Evolutionary conservation across 2,113 vertebrate genomes (phyloP).

Genomic region (Zapornia atra): DNA sequence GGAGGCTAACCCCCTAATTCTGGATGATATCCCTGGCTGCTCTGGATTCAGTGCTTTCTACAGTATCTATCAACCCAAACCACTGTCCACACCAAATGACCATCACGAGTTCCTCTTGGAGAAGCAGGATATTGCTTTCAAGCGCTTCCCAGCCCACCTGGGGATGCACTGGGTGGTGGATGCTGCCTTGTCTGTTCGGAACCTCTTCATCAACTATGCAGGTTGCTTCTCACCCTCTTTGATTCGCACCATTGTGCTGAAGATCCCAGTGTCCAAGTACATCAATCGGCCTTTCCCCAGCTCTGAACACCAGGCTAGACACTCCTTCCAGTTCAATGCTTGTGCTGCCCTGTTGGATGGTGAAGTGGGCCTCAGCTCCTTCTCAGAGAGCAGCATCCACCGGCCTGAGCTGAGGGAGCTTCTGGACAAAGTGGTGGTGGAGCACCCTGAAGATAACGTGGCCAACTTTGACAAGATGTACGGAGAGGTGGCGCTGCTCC

Average conservation of each 20-base stretch:
- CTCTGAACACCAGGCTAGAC: constrained; percentile 86
- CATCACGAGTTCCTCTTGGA: constrained; percentile 82
- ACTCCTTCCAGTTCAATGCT: constrained; percentile 90
- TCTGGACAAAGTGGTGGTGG: constrained; percentile 81
- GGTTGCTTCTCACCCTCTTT: constrained; percentile 70
- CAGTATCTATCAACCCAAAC: constrained; percentile 78
- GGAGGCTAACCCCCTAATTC: constrained; percentile 80
- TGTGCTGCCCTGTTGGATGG: constrained; percentile 86
- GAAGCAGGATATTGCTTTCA: constrained; percentile 88
- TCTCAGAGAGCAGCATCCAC: constrained; percentile 65
- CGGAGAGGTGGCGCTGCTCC: constrained; percentile 81
- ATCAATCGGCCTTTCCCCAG: constrained; percentile 88
- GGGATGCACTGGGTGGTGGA: constrained; percentile 92
- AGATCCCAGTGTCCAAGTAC: constrained; percentile 87
- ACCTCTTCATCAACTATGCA: constrained; percentile 72
- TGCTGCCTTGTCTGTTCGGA: constrained; percentile 80
- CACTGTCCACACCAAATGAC: constrained; percentile 40
- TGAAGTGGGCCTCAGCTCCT: constrained; percentile 80
- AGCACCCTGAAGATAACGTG: constrained; percentile 84
- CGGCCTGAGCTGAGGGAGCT: constrained; percentile 79
- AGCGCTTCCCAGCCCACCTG: constrained; percentile 88
- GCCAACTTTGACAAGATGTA: constrained; percentile 90
- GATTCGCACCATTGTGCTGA: constrained; percentile 80
- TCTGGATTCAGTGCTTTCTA: constrained; percentile 88
- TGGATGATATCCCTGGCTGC: constrained; percentile 83